A percentile compares a stretch with the other conserved stretches of the same genome.
phyloP scores from a whole-genome alignment of 2,888 invertebrate genomes.

The Petrophora chlorosata region DNA sequence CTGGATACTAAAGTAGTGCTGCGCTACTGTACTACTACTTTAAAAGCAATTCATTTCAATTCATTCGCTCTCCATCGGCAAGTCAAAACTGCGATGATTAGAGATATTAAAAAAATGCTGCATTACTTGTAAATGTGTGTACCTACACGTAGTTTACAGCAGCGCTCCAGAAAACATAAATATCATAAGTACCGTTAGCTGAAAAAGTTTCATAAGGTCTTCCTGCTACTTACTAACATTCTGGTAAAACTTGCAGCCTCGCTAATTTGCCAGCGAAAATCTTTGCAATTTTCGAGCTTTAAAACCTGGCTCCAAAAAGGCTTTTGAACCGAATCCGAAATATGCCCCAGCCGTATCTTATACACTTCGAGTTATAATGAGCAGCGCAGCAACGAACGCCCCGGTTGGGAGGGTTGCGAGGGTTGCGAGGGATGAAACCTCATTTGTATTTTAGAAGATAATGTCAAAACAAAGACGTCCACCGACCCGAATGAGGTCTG shows the following conservation, averaged over 20 bases:
- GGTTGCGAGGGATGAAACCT: constrained; percentile 29
- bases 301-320: constrained; percentile 20
- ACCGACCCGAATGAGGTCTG: constrained; percentile 6
- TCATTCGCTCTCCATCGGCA: no score
- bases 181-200: no score
- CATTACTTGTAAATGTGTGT: no score
- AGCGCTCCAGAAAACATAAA: no score
- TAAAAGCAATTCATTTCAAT: no score
- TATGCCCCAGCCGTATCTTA: constrained; percentile 18
- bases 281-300: constrained; percentile 12
- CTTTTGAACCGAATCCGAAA: constrained; percentile 22
- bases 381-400: constrained; percentile 24
- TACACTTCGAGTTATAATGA: constrained; percentile 29
- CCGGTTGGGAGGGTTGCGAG: constrained; percentile 26
- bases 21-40: no score
- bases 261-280: constrained; percentile 23
- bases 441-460: constrained; percentile 37
- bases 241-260: constrained; percentile 13
- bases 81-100: no score
- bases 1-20: no score
- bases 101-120: no score
- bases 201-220: no score
- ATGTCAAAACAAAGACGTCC: constrained; percentile 35
- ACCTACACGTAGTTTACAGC: no score
- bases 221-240: no score